Conservation (phyloP, 2,888 invertebrate genomes). For the Clitarchus hookeri region DNA sequence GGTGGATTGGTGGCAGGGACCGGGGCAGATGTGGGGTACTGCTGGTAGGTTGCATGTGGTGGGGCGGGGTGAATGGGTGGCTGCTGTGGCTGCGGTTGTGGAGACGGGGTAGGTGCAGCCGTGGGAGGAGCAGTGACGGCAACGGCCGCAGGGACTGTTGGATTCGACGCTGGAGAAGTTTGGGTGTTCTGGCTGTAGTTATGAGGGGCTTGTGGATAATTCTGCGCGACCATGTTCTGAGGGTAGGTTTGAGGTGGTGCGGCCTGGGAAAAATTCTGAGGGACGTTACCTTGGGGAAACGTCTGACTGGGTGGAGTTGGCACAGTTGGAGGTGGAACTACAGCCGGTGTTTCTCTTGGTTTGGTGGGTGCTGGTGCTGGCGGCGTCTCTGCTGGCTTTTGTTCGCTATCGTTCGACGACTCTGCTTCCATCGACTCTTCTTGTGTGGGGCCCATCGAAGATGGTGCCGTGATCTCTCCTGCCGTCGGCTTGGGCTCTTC, state of each 20-base stretch:
- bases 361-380: slow-evolving; percentile 28
- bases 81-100: slow-evolving; percentile 28
- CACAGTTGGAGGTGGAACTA: background rate
- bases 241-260: slow-evolving; percentile 5
- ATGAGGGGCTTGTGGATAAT: background rate
- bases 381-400: slow-evolving; percentile 32
- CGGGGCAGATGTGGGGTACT: slow-evolving; percentile 36
- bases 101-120: slow-evolving; percentile 20
- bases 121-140: slow-evolving; percentile 24
- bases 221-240: background rate
- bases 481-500: slow-evolving; percentile 34
- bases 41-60: slow-evolving; percentile 48
- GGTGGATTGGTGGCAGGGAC: slow-evolving; percentile 26
- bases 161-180: slow-evolving; percentile 22
- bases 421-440: slow-evolving; percentile 23
- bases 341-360: background rate
- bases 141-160: background rate
- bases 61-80: slow-evolving; percentile 45
- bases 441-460: slow-evolving; percentile 25
- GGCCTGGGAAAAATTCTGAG: background rate
- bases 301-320: slow-evolving; percentile 24
- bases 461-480: slow-evolving; percentile 15
- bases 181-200: background rate
- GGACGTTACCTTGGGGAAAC: slow-evolving; percentile 47
- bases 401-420: background rate